Conservation (phyloP, 1,140 invertebrate species). For the Dermatophagoides farinae region DNA sequence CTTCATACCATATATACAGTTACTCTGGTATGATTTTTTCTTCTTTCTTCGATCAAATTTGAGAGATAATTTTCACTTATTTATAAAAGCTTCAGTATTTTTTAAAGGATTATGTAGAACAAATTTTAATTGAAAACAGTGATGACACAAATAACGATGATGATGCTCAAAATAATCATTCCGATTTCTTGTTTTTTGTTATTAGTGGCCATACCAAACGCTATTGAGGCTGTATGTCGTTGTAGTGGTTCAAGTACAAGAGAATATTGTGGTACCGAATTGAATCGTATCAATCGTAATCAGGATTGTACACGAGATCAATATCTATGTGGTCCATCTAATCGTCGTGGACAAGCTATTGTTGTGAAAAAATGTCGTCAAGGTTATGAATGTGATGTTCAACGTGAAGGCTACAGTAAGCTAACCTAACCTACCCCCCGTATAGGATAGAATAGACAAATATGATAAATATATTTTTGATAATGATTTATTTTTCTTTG, state of each 20-base stretch:
- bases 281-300: conserved; percentile 7
- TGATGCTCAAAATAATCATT: no score
- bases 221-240: neutral
- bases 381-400: conserved; percentile 3
- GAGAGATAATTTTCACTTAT: no score
- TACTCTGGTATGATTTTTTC: no score
- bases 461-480: no score
- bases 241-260: neutral
- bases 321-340: neutral
- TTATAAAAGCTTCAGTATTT: no score
- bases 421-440: neutral
- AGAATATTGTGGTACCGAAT: conserved; percentile 3
- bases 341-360: neutral
- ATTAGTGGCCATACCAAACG: neutral
- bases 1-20: no score
- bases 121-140: no score
- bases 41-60: no score
- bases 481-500: no score
- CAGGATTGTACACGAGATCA: conserved; percentile 4
- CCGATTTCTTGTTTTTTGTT: neutral
- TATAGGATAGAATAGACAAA: no score
- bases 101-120: no score
- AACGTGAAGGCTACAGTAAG: neutral
- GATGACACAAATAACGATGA: no score
- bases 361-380: neutral